Evolutionary conservation across 1,140 invertebrate genomes (phyloP).

Genomic region (Stegodyphus mimosarum): DNA sequence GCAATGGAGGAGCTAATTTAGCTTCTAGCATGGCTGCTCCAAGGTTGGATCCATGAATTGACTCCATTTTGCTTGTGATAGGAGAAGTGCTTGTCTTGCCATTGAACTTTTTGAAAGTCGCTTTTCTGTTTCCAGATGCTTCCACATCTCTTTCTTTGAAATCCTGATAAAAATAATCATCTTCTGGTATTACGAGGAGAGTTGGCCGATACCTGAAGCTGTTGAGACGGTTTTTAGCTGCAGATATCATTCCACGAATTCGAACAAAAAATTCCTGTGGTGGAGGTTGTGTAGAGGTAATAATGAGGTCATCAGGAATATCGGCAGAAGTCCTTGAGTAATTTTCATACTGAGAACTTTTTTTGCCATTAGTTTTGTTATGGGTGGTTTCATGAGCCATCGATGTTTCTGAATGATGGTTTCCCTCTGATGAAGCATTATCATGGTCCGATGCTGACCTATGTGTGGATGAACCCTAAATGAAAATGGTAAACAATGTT

Average conservation of each 20-base stretch:
- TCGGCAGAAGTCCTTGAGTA: not conserved
- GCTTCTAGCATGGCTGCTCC: conserved; percentile 48
- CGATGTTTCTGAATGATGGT: not conserved
- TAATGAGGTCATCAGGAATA: not conserved
- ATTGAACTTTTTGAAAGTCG: conserved; percentile 28
- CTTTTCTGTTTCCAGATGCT: not conserved
- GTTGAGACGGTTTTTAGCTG: conserved; percentile 87
- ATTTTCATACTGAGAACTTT: not conserved
- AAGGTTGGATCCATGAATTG: conserved; percentile 36
- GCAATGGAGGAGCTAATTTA: conserved; percentile 42
- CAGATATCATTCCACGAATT: conserved; percentile 87
- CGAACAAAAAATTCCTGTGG: conserved; percentile 86
- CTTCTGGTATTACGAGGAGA: conserved; percentile 83
- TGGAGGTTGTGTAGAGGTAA: conserved; percentile 77
- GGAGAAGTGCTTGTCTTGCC: not conserved
- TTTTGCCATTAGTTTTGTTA: not conserved
- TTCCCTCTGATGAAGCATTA: not conserved
- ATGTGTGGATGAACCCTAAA: not conserved
- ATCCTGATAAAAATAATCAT: conserved; percentile 69
- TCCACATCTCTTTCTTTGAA: conserved; percentile 52
- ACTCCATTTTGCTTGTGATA: conserved; percentile 31
- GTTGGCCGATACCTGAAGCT: conserved; percentile 83
- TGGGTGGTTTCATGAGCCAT: not conserved
- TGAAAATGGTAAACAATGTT: not conserved
- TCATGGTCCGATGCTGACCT: not conserved